Base-by-base conservation (phyloP, 2,113 vertebrate species). In the Gavia stellata region DNA sequence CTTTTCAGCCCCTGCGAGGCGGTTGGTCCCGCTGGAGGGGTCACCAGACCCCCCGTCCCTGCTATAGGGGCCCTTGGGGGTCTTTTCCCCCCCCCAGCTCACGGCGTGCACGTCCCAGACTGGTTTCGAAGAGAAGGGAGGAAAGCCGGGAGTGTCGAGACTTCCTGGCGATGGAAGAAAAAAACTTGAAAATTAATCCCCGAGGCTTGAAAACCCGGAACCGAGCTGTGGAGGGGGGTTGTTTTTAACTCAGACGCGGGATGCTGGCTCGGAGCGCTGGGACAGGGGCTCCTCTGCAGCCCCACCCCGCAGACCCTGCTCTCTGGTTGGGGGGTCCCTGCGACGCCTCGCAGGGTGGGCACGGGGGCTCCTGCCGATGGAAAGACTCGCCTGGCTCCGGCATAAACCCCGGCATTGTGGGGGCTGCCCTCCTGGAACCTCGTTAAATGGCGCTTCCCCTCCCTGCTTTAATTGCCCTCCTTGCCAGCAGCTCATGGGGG, bases 101-200 rank as follows among this genome's bases (percentile, higher is more conserved):
- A 84, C 8, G 23, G 31, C 15, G 2, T 34, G 81, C 94, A 78
- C 45, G 68, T 93, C 94, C 73, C 87, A 84, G n/a, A 67, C 84
- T 10, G 38, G 77, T 89, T 91, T 91, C 1, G 40, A 81, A 62
- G 95, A 80, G 86, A 50, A 92, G 68, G 66, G 87, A 95, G 96
- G 95, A 87, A 96, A 90, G 87, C 90, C 2, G 33, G 45, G 89
- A 95, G 90, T 47, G 50, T 56, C 11, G 61, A 73, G 91, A 88
- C 83, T 92, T 94, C 87, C 89, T 92, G 91, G 56, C 36, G 1
- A 25, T 91, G 96, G 91, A 61, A 83, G n/a, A n/a, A 56, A 93
- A 71, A 97, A 90, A 73, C 75, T 70, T 45, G 77, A 52, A 72
- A 91, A 95, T 84, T 62, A 86, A 71, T 89, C 91, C 95, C 91